Evolutionary conservation across 2,113 vertebrate genomes (phyloP).

Genomic region (Willisornis vidua): DNA sequence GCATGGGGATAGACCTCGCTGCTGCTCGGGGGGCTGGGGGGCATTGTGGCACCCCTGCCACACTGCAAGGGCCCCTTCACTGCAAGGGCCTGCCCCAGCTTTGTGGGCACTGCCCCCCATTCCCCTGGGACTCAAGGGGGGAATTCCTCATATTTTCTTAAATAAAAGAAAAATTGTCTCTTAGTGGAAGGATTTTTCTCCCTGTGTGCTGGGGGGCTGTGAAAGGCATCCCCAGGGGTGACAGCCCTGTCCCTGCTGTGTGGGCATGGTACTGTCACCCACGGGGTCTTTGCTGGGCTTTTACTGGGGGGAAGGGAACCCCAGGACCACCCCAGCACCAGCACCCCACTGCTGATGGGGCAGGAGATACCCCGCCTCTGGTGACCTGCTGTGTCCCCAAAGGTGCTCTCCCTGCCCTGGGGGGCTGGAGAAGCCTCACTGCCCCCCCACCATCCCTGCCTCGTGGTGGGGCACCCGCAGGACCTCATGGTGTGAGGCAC

Average conservation of each 20-base stretch:
- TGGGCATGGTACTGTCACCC: rapidly evolving
- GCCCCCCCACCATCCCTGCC: not conserved
- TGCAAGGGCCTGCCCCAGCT: not conserved
- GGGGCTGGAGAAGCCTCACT: not conserved
- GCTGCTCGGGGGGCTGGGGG: not conserved
- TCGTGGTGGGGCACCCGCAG: not conserved
- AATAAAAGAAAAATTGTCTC: conserved; percentile 36
- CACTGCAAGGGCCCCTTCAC: too few relatives aligned
- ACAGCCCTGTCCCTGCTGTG: rapidly evolving
- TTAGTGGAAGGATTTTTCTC: not conserved
- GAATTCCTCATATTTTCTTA: conserved; percentile 38
- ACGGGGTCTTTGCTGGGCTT: not conserved
- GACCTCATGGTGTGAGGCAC: rapidly evolving
- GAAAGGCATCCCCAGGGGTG: rapidly evolving
- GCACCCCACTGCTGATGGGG: not conserved
- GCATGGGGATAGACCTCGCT: not conserved
- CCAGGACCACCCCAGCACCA: not conserved
- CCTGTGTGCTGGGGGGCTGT: not conserved
- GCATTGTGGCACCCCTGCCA: not conserved
- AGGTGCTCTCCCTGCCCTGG: not conserved
- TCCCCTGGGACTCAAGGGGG: rapidly evolving
- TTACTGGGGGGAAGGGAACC: not conserved
- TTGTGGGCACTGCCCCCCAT: not conserved
- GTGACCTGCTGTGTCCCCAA: not conserved
- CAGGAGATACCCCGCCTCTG: not conserved